Conservation (phyloP, 30 jellyfish, hydroid and myxozoan genomes). For the Nemopilema nomurai region DNA sequence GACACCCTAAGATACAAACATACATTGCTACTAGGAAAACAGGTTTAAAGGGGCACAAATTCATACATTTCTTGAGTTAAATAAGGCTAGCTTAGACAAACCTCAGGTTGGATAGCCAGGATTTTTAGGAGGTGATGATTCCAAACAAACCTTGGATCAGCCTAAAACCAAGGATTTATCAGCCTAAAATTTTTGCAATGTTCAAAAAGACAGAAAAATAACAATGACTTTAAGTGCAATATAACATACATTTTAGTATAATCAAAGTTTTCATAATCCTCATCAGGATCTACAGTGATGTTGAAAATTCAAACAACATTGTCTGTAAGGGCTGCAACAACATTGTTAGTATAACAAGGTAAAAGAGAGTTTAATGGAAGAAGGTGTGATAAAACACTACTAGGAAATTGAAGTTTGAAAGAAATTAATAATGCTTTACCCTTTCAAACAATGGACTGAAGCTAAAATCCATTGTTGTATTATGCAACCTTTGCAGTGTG, state of each 20-base stretch:
- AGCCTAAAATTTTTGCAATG: background rate
- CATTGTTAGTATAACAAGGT: no score
- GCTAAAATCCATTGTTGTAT: constrained; percentile 82
- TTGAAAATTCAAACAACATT: no score
- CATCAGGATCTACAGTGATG: no score
- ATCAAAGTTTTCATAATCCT: no score
- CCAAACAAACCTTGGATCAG: constrained; percentile 95
- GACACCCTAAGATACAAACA: no score
- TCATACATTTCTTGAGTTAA: no score
- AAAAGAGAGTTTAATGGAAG: no score
- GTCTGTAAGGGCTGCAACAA: no score
- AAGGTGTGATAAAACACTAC: background rate
- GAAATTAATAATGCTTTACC: constrained; percentile 36
- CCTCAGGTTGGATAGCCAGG: constrained; percentile 95
- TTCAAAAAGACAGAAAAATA: background rate
- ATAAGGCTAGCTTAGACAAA: constrained; percentile 32
- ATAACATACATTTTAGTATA: no score
- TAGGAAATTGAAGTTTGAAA: background rate
- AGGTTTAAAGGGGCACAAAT: no score
- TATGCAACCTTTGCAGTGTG: constrained; percentile 82
- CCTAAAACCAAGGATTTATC: constrained; percentile 29
- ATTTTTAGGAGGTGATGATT: constrained; percentile 73
- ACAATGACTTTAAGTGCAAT: no score
- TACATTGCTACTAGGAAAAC: no score
- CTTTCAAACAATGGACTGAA: constrained; percentile 88